These are phyloP conservation scores for Ditylenchus weischeri DNA, from an alignment of 2,888 invertebrate species.

Conservation along the genomic window DNA sequence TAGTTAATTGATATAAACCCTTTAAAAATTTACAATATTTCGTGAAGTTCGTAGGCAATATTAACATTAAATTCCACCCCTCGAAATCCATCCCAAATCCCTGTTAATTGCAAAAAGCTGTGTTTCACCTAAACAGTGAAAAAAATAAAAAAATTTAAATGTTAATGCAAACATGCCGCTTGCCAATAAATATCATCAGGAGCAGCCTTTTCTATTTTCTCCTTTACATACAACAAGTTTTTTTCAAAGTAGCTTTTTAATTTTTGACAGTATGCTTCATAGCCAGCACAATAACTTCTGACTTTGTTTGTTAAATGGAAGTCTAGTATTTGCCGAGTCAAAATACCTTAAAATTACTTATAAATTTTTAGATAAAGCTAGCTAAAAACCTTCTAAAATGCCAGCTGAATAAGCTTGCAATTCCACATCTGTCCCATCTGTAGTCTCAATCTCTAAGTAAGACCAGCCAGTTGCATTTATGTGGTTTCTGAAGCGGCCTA, in stretches of 20 bases:
- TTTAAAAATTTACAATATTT: conserved; percentile 41
- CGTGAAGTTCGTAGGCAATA: conserved; percentile 49
- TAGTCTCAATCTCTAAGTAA: conserved; percentile 45
- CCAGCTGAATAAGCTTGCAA: conserved; percentile 57
- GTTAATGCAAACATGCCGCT: conserved; percentile 35
- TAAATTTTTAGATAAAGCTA: neutral
- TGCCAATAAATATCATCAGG: conserved; percentile 56
- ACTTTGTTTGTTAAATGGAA: conserved; percentile 51
- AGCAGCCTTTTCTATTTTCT: conserved; percentile 40
- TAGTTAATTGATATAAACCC: too few species aligned
- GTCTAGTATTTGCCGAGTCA: conserved; percentile 45
- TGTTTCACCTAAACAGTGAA: conserved; percentile 40
- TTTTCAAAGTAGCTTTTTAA: conserved; percentile 44
- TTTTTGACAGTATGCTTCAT: conserved; percentile 48
- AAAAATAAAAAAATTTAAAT: neutral
- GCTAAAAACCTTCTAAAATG: conserved; percentile 43
- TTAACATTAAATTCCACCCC: conserved; percentile 11
- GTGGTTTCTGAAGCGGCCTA: conserved; percentile 53
- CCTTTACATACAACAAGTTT: conserved; percentile 50
- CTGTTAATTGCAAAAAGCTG: conserved; percentile 49
- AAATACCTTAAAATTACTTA: conserved; percentile 34
- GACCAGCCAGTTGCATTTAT: conserved; percentile 51
- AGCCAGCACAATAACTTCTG: conserved; percentile 52
- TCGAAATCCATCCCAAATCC: conserved; percentile 37
- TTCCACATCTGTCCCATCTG: conserved; percentile 37